A percentile compares a stretch with the other conserved stretches of the same genome.
Conservation (phyloP, 2,797 vertebrate genomes). For the Schizopygopsis malacanthus region DNA sequence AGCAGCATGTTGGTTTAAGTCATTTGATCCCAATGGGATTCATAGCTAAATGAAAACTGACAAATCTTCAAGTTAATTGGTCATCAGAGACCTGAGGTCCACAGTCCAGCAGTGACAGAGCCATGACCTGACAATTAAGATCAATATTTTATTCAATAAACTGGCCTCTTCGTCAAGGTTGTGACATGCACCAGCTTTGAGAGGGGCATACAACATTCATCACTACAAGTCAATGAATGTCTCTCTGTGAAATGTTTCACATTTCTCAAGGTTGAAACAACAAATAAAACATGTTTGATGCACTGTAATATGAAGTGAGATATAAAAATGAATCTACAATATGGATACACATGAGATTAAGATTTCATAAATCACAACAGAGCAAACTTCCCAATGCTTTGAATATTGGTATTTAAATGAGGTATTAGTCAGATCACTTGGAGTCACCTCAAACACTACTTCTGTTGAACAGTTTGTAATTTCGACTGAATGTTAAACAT, state of each 20-base stretch:
- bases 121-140: slow-evolving; percentile 34
- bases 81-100: slow-evolving; percentile 1
- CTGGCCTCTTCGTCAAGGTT: background rate
- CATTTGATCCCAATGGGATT: background rate
- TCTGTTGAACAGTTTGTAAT: background rate
- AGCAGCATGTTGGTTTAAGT: background rate
- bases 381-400: background rate
- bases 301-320: background rate
- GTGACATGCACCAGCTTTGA: slow-evolving; percentile 12
- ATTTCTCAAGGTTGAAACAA: slow-evolving; percentile 7
- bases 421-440: background rate
- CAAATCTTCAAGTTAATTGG: slow-evolving; percentile 22
- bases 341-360: too few species aligned
- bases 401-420: background rate
- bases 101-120: background rate
- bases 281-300: slow-evolving; percentile 1
- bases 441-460: background rate
- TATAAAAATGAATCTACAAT: background rate
- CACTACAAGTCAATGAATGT: slow-evolving; percentile 20
- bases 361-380: background rate
- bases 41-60: slow-evolving; percentile 13
- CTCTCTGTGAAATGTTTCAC: background rate
- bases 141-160: slow-evolving; percentile 39
- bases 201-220: slow-evolving; percentile 6
- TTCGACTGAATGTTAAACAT: background rate